These are phyloP conservation scores for Alligator sinensis DNA, from an alignment of 2,113 vertebrate genomes.

Conservation along the genomic window DNA sequence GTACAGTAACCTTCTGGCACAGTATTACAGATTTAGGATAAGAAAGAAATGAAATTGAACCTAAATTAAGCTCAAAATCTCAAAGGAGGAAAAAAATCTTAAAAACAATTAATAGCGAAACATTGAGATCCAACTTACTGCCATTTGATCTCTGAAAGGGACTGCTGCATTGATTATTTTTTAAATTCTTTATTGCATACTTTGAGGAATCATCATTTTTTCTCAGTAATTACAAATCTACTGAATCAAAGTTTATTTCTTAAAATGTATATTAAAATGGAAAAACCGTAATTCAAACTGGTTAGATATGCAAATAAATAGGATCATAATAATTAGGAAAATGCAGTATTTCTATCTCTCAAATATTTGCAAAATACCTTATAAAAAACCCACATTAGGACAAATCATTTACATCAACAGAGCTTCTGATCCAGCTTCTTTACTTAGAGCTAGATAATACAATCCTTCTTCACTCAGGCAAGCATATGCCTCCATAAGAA, in stretches of 20 bases:
- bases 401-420: neutral
- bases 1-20: neutral
- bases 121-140: neutral
- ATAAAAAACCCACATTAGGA: neutral
- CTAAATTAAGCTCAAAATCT: neutral
- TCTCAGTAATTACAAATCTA: neutral
- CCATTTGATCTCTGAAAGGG: conserved; percentile 1
- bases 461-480: neutral
- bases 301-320: neutral
- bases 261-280: neutral
- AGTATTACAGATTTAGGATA: neutral
- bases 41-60: neutral
- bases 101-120: neutral
- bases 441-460: neutral
- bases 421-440: neutral
- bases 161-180: neutral
- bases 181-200: neutral
- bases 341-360: neutral
- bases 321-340: neutral
- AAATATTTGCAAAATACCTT: neutral
- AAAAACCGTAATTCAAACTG: neutral
- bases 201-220: neutral
- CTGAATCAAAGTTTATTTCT: neutral
- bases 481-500: neutral
- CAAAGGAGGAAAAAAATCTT: neutral